Evolutionary conservation across 2,113 vertebrate species (phyloP).

Genomic region (Emydocephalus ijimae): DNA sequence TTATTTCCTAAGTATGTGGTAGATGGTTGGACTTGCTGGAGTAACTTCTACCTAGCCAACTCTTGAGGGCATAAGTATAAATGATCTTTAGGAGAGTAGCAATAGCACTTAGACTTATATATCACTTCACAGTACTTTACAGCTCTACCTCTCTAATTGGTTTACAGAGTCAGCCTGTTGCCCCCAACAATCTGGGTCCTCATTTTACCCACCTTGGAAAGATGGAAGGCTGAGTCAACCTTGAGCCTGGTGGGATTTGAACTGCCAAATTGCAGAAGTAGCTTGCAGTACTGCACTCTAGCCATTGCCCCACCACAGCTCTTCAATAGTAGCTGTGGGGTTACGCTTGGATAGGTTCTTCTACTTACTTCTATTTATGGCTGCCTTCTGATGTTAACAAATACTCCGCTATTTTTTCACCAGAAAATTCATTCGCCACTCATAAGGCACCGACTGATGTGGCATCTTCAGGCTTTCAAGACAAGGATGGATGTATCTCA

Average conservation of each 20-base stretch:
- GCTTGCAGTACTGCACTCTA: no score
- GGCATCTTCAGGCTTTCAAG: conserved; percentile 52
- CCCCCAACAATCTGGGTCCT: no score
- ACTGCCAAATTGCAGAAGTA: no score
- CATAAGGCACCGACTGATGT: conserved; percentile 44
- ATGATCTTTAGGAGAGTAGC: neutral
- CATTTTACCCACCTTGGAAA: no score
- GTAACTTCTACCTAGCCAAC: neutral
- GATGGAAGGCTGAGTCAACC: no score
- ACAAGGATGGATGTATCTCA: conserved; percentile 26
- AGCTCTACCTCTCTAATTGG: no score
- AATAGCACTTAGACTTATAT: no score
- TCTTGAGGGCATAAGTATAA: neutral
- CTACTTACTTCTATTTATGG: neutral
- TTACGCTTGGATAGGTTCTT: neutral
- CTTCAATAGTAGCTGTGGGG: neutral
- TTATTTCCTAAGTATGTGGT: neutral
- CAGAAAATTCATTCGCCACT: neutral
- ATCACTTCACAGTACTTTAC: no score
- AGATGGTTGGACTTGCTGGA: neutral
- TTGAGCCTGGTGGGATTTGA: no score
- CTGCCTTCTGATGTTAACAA: neutral
- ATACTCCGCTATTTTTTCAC: neutral
- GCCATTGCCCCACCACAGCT: no score
- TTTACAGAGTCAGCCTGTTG: no score